Percentiles rank a stretch among this genome's conserved stretches.
These are phyloP conservation scores for Ornithoptera alexandrae DNA, from an alignment of 2,888 invertebrate species.

Conservation along the genomic window DNA sequence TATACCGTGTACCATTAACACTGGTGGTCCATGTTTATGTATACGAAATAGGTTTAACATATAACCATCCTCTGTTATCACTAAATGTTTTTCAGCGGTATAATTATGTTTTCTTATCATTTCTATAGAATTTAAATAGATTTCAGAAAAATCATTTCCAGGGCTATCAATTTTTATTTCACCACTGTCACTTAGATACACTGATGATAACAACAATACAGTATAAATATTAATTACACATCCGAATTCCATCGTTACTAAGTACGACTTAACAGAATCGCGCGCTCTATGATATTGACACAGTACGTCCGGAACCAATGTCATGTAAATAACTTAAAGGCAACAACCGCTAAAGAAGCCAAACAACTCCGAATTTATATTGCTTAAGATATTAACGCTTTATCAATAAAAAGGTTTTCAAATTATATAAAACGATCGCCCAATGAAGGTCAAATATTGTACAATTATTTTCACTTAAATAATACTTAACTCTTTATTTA, in stretches of 20 bases:
- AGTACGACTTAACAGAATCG: conserved; percentile 35
- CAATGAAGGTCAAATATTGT: too few species aligned
- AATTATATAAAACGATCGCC: too few species aligned
- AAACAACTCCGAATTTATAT: conserved; percentile 19
- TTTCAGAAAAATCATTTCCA: conserved; percentile 47
- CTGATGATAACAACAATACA: conserved; percentile 39
- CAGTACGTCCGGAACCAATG: conserved; percentile 35
- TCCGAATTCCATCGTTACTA: conserved; percentile 26
- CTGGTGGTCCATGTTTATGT: conserved; percentile 57
- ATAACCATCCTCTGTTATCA: conserved; percentile 64
- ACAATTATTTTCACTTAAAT: background rate
- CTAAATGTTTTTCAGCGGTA: conserved; percentile 49
- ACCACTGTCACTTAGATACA: conserved; percentile 29
- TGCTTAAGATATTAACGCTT: conserved; percentile 16
- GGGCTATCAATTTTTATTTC: conserved; percentile 25
- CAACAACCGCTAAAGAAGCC: conserved; percentile 20
- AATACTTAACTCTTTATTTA: background rate
- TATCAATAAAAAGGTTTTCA: background rate
- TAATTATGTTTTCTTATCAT: conserved; percentile 58
- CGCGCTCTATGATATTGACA: conserved; percentile 35
- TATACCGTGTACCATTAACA: conserved; percentile 64
- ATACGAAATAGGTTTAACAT: conserved; percentile 56
- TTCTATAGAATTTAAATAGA: conserved; percentile 57
- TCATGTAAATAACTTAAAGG: conserved; percentile 34
- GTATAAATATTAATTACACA: conserved; percentile 27